These are phyloP conservation scores for Syngnathus rostellatus DNA, from an alignment of 2,797 vertebrate species.

Conservation along the genomic window DNA sequence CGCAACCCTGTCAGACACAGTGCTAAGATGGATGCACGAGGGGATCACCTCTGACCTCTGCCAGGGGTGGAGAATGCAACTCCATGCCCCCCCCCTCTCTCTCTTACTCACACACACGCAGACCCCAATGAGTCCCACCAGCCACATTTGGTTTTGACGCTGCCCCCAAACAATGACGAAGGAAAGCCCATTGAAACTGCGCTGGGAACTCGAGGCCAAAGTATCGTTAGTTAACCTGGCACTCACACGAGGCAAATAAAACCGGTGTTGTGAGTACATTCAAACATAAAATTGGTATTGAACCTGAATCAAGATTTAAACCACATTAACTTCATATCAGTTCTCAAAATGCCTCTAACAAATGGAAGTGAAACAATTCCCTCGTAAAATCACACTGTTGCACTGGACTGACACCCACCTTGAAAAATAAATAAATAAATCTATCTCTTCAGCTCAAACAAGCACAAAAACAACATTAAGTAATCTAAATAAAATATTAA, in stretches of 20 bases:
- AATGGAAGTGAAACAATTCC: background rate
- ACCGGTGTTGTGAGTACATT: slow-evolving; percentile 22
- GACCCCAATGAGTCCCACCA: slow-evolving; percentile 20
- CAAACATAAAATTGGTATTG: slow-evolving; percentile 16
- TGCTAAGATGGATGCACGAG: slow-evolving; percentile 88
- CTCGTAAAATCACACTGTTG: slow-evolving; percentile 34
- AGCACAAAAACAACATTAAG: background rate
- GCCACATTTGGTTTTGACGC: slow-evolving; percentile 43
- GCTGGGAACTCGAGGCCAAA: slow-evolving; percentile 59
- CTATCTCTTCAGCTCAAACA: slow-evolving; percentile 14
- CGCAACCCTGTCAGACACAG: slow-evolving; percentile 69
- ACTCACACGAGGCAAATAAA: slow-evolving; percentile 35
- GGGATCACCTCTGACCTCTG: slow-evolving; percentile 75
- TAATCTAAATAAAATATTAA: background rate
- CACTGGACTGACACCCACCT: slow-evolving; percentile 14
- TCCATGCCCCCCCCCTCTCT: slow-evolving; percentile 48
- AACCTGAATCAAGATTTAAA: background rate
- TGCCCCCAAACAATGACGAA: slow-evolving; percentile 71
- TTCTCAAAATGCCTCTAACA: background rate
- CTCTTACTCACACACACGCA: slow-evolving; percentile 7
- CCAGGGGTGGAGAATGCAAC: slow-evolving; percentile 67
- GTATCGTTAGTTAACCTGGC: slow-evolving; percentile 48
- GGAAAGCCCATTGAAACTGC: slow-evolving; percentile 70
- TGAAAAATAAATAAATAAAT: no score
- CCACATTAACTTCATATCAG: background rate